These are phyloP conservation scores for Nephrotoma appendiculata DNA, from an alignment of 2,888 invertebrate species.

Conservation along the genomic window DNA sequence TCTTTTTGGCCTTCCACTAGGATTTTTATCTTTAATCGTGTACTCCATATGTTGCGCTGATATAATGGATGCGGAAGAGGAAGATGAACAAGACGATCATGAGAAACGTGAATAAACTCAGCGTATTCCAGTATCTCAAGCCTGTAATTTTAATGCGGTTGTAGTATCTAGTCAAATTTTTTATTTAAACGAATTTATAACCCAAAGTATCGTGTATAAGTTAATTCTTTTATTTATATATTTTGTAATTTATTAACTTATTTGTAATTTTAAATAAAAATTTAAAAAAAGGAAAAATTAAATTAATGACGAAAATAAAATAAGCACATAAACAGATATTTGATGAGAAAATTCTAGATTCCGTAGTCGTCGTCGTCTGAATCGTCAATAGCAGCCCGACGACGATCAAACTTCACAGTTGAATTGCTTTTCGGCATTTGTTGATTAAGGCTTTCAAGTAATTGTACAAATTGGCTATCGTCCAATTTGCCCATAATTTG, in stretches of 20 bases:
- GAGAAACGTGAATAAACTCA: slow-evolving; percentile 34
- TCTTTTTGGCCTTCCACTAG: slow-evolving; percentile 85
- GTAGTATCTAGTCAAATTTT: not conserved
- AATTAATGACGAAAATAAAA: not conserved
- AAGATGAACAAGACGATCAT: slow-evolving; percentile 39
- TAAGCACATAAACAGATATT: not conserved
- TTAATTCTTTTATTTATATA: not conserved
- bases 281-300: not conserved
- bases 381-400: slow-evolving; percentile 75
- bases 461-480: slow-evolving; percentile 69
- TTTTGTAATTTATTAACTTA: not conserved
- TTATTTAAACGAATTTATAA: slow-evolving; percentile 1
- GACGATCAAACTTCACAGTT: slow-evolving; percentile 81
- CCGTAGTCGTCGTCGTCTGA: slow-evolving; percentile 52
- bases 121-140: not conserved
- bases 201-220: not conserved
- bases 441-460: slow-evolving; percentile 75
- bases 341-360: not conserved
- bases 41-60: slow-evolving; percentile 95
- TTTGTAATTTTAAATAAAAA: not conserved
- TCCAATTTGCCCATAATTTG: slow-evolving; percentile 69
- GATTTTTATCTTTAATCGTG: slow-evolving; percentile 84
- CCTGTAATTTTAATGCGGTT: not conserved
- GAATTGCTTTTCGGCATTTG: slow-evolving; percentile 63
- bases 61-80: slow-evolving; percentile 80